phyloP scores from a whole-genome alignment of 2,888 invertebrate species.

The Drosophila birchii region DNA sequence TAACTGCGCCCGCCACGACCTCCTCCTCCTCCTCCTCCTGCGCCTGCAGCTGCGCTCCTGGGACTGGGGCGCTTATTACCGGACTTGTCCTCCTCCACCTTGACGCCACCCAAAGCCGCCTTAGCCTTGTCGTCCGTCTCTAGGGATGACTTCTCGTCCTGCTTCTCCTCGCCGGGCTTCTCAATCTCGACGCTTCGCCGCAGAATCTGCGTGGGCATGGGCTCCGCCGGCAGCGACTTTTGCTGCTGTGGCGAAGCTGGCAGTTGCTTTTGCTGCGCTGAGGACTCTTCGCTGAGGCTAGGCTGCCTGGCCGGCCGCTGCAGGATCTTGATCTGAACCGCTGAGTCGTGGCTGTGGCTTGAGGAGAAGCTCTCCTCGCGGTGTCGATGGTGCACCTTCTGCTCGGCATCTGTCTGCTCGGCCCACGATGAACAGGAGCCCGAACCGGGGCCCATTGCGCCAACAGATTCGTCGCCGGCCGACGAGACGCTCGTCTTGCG shows the following conservation, averaged over 20 bases:
- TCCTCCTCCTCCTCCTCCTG: conserved; percentile 14
- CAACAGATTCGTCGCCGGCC: conserved; percentile 73
- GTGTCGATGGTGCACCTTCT: conserved; percentile 77
- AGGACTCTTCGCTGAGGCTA: conserved; percentile 74
- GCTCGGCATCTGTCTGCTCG: conserved; percentile 84
- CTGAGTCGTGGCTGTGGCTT: conserved; percentile 83
- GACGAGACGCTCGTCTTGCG: conserved; percentile 84
- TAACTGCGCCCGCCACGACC: conserved; percentile 68
- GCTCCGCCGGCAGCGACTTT: conserved; percentile 36
- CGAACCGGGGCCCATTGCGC: conserved; percentile 27
- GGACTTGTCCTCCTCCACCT: conserved; percentile 42
- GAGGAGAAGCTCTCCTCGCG: conserved; percentile 84
- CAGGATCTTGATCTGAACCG: conserved; percentile 84
- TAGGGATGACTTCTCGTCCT: conserved; percentile 43
- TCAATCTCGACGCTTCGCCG: conserved; percentile 81
- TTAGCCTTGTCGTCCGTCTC: conserved; percentile 45
- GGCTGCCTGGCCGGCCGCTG: conserved; percentile 80
- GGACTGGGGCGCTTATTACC: conserved; percentile 46
- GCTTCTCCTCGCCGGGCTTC: conserved; percentile 28
- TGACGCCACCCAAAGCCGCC: conserved; percentile 21
- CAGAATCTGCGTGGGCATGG: conserved; percentile 83
- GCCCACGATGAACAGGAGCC: conserved; percentile 85
- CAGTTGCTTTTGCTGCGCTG: conserved; percentile 45
- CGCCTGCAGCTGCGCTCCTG: conserved; percentile 16
- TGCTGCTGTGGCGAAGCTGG: conserved; percentile 35